Evolutionary conservation across 2,797 vertebrate species (phyloP), one percentile per base, ranked within the genome.

Genomic region (Myotis planiceps): DNA sequence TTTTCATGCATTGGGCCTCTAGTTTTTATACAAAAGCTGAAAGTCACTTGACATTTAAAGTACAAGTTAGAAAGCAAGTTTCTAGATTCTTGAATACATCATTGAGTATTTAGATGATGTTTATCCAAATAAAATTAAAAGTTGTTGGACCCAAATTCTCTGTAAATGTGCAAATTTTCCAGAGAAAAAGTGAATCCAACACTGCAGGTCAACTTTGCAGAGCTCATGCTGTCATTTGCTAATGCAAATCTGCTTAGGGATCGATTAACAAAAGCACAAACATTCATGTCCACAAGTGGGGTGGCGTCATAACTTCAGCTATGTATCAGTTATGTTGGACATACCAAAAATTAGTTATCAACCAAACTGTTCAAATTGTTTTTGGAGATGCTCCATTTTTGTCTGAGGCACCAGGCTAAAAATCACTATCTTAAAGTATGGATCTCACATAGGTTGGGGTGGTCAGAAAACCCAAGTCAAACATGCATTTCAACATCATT

Each of bases 31-130:
- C 6, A 60, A 60, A 92, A 55, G 18, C 60, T 82, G 32, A 75
- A 23, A 91, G 34, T 15, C 63, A 39, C 18, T 42, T 93, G 63
- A 60, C 18, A 93, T 55, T 91, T 66, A 93, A 45, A 82, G 37
- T 51, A 90, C 7, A 65, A 96, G 47, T 74, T 68, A 65, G 84
- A 92, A n/a, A 92, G 37, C 39, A 92, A 37, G 42, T 21, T 92
- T 94, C 92, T 66, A 63, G 82, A 88, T 68, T 82, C 42, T 29
- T 85, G 27, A 87, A 60, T 13, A 58, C 2, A 69, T 69, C 47
- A 47, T 68, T 92, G 13, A 80, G 18, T 84, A 95, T 94, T 96
- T 90, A 75, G 32, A 49, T 29, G 37, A 45, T 39, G 1, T 80
- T 91, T 85, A 53, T 75, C 16, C 39, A 87, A 71, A 78, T 25